A percentile compares a stretch with the other conserved stretches of the same genome.
phyloP scores from a whole-genome alignment of 2,888 invertebrate species.

The Pammene aurita region DNA sequence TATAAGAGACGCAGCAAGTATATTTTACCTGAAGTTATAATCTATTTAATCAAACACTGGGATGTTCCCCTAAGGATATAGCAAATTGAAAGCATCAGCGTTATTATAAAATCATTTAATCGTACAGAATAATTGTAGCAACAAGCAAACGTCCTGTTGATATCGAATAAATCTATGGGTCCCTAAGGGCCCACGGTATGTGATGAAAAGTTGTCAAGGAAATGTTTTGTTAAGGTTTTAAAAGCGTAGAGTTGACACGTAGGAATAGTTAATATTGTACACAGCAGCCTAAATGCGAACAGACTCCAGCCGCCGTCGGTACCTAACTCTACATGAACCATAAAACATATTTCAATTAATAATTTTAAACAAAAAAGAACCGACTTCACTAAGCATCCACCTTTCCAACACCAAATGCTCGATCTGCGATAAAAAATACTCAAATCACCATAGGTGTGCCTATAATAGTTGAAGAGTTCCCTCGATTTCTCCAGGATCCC shows the following conservation, averaged over 20 bases:
- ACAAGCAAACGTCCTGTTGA: slow-evolving; percentile 34
- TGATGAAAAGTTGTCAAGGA: slow-evolving; percentile 33
- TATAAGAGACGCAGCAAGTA: too few relatives aligned
- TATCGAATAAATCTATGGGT: slow-evolving; percentile 28
- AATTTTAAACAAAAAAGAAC: background rate
- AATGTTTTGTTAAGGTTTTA: slow-evolving; percentile 22
- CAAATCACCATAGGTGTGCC: too few relatives aligned
- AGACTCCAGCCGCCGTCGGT: background rate
- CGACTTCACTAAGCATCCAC: too few relatives aligned
- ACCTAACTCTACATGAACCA: background rate
- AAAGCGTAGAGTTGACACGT: slow-evolving; percentile 29
- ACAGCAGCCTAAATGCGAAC: slow-evolving; percentile 18
- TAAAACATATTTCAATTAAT: too few relatives aligned
- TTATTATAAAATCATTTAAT: slow-evolving; percentile 39
- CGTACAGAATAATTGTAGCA: slow-evolving; percentile 37
- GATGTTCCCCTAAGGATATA: slow-evolving; percentile 20
- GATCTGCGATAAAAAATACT: too few relatives aligned
- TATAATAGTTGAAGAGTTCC: too few relatives aligned
- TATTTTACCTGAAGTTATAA: too few relatives aligned
- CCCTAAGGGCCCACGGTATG: slow-evolving; percentile 35
- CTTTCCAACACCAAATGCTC: too few relatives aligned
- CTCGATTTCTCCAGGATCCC: too few relatives aligned
- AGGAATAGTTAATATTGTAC: slow-evolving; percentile 16
- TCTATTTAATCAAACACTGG: background rate
- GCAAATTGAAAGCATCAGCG: slow-evolving; percentile 27